Evolutionary conservation across 2,888 invertebrate genomes (phyloP), one percentile per base, ranked within the genome.

Genomic region (Drosophila dives): DNA sequence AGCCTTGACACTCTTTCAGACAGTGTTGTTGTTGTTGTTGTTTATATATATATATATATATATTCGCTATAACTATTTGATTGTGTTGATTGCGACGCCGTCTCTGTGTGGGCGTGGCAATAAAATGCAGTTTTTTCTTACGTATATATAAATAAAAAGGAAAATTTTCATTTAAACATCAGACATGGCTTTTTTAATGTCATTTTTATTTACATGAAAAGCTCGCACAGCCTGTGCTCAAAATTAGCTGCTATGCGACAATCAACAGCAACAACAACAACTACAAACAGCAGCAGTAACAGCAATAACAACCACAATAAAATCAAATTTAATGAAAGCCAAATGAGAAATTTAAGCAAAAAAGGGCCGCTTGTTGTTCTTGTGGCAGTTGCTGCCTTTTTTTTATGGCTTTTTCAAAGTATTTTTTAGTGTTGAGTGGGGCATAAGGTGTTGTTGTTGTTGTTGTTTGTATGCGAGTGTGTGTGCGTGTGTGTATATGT

Each of bases 1-100:
- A 89, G 83, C 86, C 89, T 86, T 89, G 86, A 86, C 86, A 86
- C 88, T 86, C 83, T 86, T 86, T 77, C 45, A 26, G 12, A 49
- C 29, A 5, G 5, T 49, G 49, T 40, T 42, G 42, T 40, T 51
- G 12, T 51, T 53, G 4, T 63, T 54, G 10, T 64, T 71, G 64
- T 59, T 71, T 63, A 40, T 64, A 66, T 59, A 42, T 59, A 48
- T 63, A 38, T 69, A 42, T 42, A 48, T 64, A 60, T 60, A 49
- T 59, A 48, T 75, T 51, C 11, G 68, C 58, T 56, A 61, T 51
- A 74, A 66, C 66, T 51, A 75, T 69, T 75, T 72, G 60, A 66
- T 70, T 72, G 32, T 61, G 20, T 11, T 32, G 55, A 26, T 64
- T 54, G 40, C 17, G 20, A 11, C 12, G 34, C 26, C 10, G 32